phyloP scores from a whole-genome alignment of 2,797 vertebrate species.

The Gobio occitaniae region DNA sequence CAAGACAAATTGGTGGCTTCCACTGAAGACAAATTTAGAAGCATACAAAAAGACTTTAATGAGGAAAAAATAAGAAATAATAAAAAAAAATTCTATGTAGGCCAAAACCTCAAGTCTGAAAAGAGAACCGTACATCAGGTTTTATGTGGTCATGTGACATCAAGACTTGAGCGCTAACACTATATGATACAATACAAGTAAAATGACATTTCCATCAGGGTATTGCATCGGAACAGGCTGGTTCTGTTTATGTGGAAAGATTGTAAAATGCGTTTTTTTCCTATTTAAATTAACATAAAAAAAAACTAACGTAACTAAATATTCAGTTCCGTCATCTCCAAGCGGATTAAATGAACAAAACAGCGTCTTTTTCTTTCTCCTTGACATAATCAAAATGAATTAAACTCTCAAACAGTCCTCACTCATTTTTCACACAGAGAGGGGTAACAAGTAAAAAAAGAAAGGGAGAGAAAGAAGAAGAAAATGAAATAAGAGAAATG shows the following conservation, averaged over 20 bases:
- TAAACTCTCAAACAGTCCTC: slow-evolving; percentile 45
- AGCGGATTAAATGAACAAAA: slow-evolving; percentile 42
- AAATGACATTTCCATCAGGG: not conserved
- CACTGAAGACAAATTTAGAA: slow-evolving; percentile 20
- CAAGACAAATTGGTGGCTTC: slow-evolving; percentile 41
- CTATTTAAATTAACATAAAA: slow-evolving; percentile 22
- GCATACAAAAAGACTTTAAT: slow-evolving; percentile 30
- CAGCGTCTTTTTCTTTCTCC: slow-evolving; percentile 27
- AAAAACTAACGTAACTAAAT: not conserved
- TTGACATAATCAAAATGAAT: slow-evolving; percentile 52
- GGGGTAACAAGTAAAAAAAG: slow-evolving; percentile 50
- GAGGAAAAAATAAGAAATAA: slow-evolving; percentile 11
- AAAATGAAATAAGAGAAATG: slow-evolving; percentile 37
- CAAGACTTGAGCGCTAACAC: not conserved
- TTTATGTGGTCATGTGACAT: not conserved
- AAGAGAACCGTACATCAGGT: not conserved
- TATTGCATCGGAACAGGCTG: not conserved
- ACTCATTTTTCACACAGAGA: slow-evolving; percentile 62
- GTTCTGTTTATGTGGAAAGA: slow-evolving; percentile 3
- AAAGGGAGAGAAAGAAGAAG: slow-evolving; percentile 2
- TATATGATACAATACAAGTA: not conserved
- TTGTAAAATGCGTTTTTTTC: not conserved
- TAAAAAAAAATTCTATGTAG: not conserved
- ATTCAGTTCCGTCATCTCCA: not conserved
- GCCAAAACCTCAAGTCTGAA: slow-evolving; percentile 1